These are phyloP conservation scores for Lucifuga dentata DNA, from an alignment of 2,113 vertebrate genomes.

Conservation along the genomic window DNA sequence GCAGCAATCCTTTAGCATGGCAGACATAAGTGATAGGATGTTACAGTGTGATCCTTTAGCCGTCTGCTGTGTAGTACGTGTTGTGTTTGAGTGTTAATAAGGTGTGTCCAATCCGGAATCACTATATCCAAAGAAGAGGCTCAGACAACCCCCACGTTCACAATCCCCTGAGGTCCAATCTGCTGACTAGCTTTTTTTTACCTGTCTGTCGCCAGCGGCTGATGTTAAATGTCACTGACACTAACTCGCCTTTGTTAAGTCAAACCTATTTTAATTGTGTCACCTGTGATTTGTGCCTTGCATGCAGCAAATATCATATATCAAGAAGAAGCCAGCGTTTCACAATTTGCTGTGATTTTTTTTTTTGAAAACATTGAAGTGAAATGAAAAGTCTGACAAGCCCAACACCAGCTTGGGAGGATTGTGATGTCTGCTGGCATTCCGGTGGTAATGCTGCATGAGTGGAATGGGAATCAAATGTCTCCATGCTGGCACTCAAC, in stretches of 20 bases:
- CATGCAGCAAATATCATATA: constrained; percentile 52
- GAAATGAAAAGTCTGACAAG: constrained; percentile 73
- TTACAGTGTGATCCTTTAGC: constrained; percentile 2
- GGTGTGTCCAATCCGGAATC: constrained; percentile 7
- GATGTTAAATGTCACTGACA: constrained; percentile 95
- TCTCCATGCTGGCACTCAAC: constrained; percentile 74
- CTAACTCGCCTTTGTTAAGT: constrained; percentile 79
- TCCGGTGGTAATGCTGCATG: constrained; percentile 71
- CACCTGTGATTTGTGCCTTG: constrained; percentile 70
- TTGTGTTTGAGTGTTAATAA: constrained; percentile 35
- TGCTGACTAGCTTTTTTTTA: constrained; percentile 94
- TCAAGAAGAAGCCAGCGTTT: constrained; percentile 48
- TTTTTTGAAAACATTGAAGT: constrained; percentile 66
- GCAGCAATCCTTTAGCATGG: not conserved
- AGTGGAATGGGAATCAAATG: constrained; percentile 78
- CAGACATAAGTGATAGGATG: not conserved
- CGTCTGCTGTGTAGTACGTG: constrained; percentile 3
- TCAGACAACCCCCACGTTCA: constrained; percentile 33
- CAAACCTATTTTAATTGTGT: constrained; percentile 78
- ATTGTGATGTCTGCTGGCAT: constrained; percentile 74
- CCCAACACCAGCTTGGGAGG: constrained; percentile 62
- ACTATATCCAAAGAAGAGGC: constrained; percentile 25
- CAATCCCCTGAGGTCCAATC: constrained; percentile 76
- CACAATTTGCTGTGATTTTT: constrained; percentile 51
- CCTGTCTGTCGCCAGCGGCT: constrained; percentile 91